These are phyloP conservation scores for Todus mexicanus DNA, from an alignment of 2,797 vertebrate genomes.

Conservation along the genomic window DNA sequence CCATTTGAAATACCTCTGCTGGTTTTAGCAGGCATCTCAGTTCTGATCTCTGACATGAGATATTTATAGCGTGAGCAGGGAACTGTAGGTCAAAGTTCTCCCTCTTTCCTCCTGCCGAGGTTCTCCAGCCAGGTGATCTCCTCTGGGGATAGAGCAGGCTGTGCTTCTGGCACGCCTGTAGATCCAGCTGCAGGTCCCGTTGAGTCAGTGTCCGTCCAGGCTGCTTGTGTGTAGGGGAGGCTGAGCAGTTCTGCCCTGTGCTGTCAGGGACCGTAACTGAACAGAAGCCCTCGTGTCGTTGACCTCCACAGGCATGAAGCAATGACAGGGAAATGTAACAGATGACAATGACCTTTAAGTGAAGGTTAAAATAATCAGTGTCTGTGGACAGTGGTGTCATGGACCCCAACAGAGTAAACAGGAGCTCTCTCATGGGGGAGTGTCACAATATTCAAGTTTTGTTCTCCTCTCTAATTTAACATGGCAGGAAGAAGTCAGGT, in stretches of 20 bases:
- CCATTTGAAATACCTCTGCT: neutral
- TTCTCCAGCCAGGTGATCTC: neutral
- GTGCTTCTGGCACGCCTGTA: neutral
- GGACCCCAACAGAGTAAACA: neutral
- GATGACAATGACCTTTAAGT: neutral
- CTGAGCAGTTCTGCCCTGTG: neutral
- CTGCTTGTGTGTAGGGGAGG: neutral
- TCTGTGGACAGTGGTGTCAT: neutral
- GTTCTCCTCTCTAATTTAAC: neutral
- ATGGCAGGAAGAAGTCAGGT: neutral
- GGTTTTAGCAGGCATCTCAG: neutral
- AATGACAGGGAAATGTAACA: neutral
- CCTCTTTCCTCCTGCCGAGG: accelerated
- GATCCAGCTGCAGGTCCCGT: neutral
- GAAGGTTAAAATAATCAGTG: neutral
- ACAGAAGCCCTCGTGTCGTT: neutral
- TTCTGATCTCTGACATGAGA: neutral
- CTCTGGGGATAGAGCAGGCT: neutral
- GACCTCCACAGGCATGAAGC: neutral
- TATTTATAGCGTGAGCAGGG: neutral
- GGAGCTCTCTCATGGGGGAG: neutral
- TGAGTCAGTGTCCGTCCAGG: neutral
- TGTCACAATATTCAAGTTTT: neutral
- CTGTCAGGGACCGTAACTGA: neutral
- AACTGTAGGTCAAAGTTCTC: neutral